Conservation (phyloP, 2,888 invertebrate species). For the Odontothrips loti region DNA sequence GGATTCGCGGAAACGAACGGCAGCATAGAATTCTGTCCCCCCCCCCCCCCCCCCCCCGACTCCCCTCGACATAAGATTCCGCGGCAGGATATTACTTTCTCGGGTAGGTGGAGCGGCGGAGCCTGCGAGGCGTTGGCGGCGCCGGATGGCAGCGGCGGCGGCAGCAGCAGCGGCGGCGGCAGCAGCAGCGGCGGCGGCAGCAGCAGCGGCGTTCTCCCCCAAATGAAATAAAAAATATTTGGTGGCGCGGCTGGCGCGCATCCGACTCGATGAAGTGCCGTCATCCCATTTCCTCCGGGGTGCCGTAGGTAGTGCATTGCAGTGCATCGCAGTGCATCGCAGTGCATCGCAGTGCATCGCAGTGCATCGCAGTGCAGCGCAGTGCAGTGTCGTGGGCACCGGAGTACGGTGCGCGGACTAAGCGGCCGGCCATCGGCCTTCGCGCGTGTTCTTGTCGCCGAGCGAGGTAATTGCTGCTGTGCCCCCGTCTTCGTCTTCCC, state of each 20-base stretch:
- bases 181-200: neutral
- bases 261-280: no score
- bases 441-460: neutral
- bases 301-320: no score
- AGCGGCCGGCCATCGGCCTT: no score
- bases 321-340: no score
- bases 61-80: neutral
- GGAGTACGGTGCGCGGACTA: no score
- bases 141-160: neutral
- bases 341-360: no score
- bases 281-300: no score
- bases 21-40: neutral
- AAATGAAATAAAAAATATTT: constrained; percentile 12
- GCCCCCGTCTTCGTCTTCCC: no score
- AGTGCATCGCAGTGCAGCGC: no score
- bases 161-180: neutral
- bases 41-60: no score
- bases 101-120: neutral
- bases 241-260: neutral
- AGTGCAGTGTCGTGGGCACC: no score
- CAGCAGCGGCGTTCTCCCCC: neutral
- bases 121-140: neutral
- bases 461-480: no score
- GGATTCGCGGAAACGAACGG: neutral
- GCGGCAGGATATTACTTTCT: constrained; percentile 13